A percentile compares a stretch with the other conserved stretches of the same genome.
Evolutionary conservation across 2,113 vertebrate genomes (phyloP).

Genomic region (Cyanoderma ruficeps): DNA sequence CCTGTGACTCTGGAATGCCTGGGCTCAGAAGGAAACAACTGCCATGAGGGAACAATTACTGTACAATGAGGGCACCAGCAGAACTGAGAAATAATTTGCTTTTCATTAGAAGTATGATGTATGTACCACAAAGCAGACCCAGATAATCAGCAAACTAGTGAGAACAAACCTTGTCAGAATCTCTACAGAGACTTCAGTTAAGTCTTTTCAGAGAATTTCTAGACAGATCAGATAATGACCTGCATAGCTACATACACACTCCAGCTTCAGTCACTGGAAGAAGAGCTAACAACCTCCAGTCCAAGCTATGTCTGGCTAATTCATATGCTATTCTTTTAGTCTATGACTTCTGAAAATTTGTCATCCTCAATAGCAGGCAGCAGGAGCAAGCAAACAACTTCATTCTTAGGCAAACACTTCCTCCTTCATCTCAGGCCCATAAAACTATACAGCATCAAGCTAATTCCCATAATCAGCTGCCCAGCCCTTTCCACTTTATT

Average conservation of each 20-base stretch:
- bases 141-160: neutral
- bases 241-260: neutral
- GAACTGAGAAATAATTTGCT: neutral
- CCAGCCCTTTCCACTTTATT: slow-evolving; percentile 34
- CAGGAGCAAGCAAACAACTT: neutral
- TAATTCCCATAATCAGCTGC: neutral
- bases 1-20: neutral
- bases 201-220: neutral
- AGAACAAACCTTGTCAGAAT: neutral
- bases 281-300: neutral
- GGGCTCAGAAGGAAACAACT: neutral
- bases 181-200: neutral
- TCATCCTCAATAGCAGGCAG: neutral
- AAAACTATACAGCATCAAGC: neutral
- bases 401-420: neutral
- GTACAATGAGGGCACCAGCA: neutral
- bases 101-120: neutral
- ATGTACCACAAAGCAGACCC: neutral
- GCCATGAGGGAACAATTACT: neutral
- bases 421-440: neutral
- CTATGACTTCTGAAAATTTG: neutral
- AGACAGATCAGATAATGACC: neutral
- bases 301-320: neutral
- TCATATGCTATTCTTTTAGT: neutral
- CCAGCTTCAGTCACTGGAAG: neutral